Conservation (phyloP, 1,140 invertebrate genomes). For the Tribolium madens region DNA sequence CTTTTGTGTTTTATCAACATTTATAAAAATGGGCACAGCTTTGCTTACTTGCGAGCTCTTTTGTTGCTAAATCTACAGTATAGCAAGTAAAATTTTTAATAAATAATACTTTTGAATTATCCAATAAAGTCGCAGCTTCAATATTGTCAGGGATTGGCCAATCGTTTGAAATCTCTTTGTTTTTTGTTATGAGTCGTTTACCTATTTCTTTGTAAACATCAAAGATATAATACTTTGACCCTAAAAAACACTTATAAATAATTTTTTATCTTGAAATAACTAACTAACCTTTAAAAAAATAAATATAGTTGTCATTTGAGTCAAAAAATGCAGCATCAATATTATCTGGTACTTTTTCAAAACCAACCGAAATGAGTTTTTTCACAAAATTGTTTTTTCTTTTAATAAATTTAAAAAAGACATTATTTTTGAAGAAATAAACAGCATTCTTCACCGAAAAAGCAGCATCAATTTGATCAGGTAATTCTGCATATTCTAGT, state of each 20-base stretch:
- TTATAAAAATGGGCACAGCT: neutral
- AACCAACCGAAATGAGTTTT: slow-evolving; percentile 16
- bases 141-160: slow-evolving; percentile 3
- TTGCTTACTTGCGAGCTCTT: neutral
- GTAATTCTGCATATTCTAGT: neutral
- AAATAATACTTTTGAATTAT: neutral
- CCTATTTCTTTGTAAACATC: neutral
- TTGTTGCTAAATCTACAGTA: neutral
- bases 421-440: slow-evolving; percentile 7
- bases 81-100: slow-evolving; percentile 16
- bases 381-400: neutral
- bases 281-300: slow-evolving; percentile 38
- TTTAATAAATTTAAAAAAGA: neutral
- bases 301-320: neutral
- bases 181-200: neutral
- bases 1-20: neutral
- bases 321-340: slow-evolving; percentile 30
- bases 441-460: neutral
- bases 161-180: slow-evolving; percentile 5
- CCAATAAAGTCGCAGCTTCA: slow-evolving; percentile 3
- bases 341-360: neutral
- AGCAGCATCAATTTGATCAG: slow-evolving; percentile 7
- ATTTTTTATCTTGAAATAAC: neutral
- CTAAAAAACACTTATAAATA: neutral
- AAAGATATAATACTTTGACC: slow-evolving; percentile 9